Evolutionary conservation across 1,140 invertebrate species (phyloP), one percentile per base, ranked within the genome.

Genomic region (Ceratina japonica): DNA sequence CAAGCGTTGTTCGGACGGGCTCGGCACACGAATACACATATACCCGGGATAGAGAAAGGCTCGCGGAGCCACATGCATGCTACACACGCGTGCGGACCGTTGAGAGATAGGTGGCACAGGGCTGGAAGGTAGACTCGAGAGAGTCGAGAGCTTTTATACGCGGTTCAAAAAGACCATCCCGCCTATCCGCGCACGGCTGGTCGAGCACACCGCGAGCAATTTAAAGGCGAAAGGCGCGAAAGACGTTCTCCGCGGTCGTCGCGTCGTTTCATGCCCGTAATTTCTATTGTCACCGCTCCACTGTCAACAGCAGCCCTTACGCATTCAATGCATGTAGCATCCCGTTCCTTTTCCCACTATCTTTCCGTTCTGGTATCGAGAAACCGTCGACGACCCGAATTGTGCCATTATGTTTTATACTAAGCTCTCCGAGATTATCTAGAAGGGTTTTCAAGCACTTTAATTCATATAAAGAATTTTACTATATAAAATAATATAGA

Each of bases 101-200:
- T 79, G 68, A 72, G 12, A 58, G 37, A 51, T 16, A 72, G 18
- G 18, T 0, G 63, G 37, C 10, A 44, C 37, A 44, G 2, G 70
- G 65, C 54, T 65, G 59, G 59, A 82, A 73, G 71, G 61, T 66
- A 85, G 83, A 79, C 81, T 86, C 74, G 75, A 80, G 77, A 80
- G 77, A 85, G 81, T 81, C 62, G 76, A 79, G 76, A 82, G 88
- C 86, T 88, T 88, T 88, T 80, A 81, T 84, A 79, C 79, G 77
- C 66, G 80, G 63, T 84, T 82, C 68, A 79, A 86, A 86, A 84
- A 87, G 87, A 87, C 79, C 76, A 87, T 83, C 84, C 74, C 59
- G 75, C 59, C 68, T 76, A 84, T 68, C 75, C 71, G 73, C 61
- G 71, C 75, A 83, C 66, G 68, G 51, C 58, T 64, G 61, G 69